Evolutionary conservation across 2,797 vertebrate species (phyloP).

Genomic region (Macrochelys suwanniensis): DNA sequence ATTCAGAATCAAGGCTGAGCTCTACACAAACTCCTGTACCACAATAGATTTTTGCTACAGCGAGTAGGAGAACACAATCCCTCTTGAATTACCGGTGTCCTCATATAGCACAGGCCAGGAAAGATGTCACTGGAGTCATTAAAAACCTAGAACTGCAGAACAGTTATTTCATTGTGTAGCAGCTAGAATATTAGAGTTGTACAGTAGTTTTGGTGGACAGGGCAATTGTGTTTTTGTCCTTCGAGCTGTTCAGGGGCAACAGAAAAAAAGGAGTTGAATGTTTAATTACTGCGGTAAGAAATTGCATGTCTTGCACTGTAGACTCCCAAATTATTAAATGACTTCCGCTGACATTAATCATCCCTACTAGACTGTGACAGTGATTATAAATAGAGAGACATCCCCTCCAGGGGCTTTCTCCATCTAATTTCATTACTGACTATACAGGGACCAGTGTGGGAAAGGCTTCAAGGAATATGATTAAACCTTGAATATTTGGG

Average conservation of each 20-base stretch:
- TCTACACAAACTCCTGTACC: neutral
- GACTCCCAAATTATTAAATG: constrained; percentile 56
- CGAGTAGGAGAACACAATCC: neutral
- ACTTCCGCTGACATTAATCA: constrained; percentile 60
- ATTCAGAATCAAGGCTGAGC: neutral
- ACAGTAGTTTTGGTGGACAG: neutral
- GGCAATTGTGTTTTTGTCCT: constrained; percentile 35
- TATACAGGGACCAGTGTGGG: neutral
- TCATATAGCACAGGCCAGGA: rapidly evolving
- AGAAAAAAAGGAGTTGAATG: neutral
- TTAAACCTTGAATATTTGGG: neutral
- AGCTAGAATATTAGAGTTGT: constrained; percentile 1
- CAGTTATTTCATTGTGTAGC: neutral
- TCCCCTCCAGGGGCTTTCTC: neutral
- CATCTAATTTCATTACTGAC: neutral
- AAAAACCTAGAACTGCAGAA: neutral
- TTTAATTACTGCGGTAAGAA: constrained; percentile 59
- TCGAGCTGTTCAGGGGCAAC: neutral
- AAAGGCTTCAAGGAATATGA: neutral
- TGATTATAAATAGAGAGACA: constrained; percentile 48
- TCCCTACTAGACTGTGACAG: constrained; percentile 34
- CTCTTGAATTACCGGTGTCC: neutral
- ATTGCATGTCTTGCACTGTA: constrained; percentile 30
- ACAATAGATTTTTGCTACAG: neutral
- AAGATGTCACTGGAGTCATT: neutral